Conservation (phyloP, 1,140 invertebrate genomes). For the Periplaneta americana region DNA sequence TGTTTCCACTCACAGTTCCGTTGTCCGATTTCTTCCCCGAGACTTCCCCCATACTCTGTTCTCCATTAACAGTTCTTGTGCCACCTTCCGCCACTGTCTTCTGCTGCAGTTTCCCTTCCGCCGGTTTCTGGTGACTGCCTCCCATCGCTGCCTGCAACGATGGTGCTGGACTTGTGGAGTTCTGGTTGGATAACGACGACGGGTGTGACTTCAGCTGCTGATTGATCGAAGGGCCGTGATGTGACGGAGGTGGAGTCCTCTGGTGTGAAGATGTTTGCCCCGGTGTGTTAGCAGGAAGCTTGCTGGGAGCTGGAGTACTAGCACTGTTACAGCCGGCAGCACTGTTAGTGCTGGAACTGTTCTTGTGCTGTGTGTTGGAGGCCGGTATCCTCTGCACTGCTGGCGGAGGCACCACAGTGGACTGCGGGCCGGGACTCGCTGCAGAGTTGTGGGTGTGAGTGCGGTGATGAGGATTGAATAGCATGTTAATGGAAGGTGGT, state of each 20-base stretch:
- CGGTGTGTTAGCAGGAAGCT: not conserved
- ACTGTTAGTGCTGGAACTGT: not conserved
- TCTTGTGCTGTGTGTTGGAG: not conserved
- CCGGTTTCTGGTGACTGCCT: not conserved
- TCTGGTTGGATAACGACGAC: not conserved
- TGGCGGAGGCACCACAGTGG: slow-evolving; percentile 23
- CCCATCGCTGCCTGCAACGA: not conserved
- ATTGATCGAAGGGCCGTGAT: not conserved
- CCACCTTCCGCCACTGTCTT: not conserved
- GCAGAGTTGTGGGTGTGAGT: slow-evolving; percentile 7
- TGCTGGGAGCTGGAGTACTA: not conserved
- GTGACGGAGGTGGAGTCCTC: not conserved
- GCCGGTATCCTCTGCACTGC: slow-evolving; percentile 38
- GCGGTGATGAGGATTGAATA: slow-evolving; percentile 33
- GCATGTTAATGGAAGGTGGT: slow-evolving; percentile 39
- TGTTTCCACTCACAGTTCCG: not conserved
- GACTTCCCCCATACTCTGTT: not conserved
- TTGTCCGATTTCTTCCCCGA: not conserved
- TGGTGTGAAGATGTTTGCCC: not conserved
- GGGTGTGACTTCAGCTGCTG: not conserved
- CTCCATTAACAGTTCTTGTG: not conserved
- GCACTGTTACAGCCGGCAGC: not conserved
- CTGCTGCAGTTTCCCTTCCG: not conserved
- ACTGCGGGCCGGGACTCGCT: slow-evolving; percentile 19
- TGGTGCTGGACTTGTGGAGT: not conserved